Evolutionary conservation across 2,888 invertebrate genomes (phyloP).

Genomic region (Ommatoiulus sabulosus): DNA sequence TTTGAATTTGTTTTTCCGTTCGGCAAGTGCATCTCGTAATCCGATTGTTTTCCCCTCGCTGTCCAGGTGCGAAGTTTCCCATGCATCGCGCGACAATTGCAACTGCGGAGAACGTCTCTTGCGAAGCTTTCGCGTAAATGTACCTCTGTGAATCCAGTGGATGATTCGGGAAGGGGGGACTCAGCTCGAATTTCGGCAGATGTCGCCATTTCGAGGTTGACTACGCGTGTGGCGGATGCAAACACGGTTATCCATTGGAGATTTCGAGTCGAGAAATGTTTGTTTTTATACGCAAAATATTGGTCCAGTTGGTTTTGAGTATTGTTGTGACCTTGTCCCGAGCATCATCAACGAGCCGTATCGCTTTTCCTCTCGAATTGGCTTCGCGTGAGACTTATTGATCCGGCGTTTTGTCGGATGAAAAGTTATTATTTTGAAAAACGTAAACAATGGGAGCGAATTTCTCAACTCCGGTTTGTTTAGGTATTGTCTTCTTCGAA

Average conservation of each 20-base stretch:
- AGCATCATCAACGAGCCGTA: not conserved
- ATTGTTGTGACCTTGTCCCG: too few relatives aligned
- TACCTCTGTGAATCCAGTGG: too few relatives aligned
- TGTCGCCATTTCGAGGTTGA: too few relatives aligned
- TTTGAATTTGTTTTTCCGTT: conserved; percentile 20
- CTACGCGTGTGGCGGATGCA: too few relatives aligned
- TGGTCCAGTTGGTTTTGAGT: too few relatives aligned
- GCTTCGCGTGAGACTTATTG: conserved; percentile 12
- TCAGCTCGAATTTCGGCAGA: too few relatives aligned
- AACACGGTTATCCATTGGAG: too few relatives aligned
- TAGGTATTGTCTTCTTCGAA: conserved; percentile 34
- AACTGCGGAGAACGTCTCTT: not conserved
- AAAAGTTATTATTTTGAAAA: conserved; percentile 25
- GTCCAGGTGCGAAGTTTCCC: not conserved
- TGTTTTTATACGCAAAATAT: too few relatives aligned
- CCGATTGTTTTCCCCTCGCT: conserved; percentile 1
- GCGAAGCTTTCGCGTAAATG: too few relatives aligned
- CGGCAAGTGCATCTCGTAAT: not conserved
- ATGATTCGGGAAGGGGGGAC: too few relatives aligned
- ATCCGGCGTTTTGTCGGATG: conserved; percentile 9
- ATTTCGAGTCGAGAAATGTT: too few relatives aligned
- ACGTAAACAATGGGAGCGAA: conserved; percentile 26
- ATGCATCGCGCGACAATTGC: not conserved
- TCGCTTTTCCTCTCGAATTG: not conserved
- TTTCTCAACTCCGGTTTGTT: conserved; percentile 12